These are phyloP conservation scores for Lepus americanus DNA, from an alignment of 2,113 vertebrate species.

Conservation along the genomic window DNA sequence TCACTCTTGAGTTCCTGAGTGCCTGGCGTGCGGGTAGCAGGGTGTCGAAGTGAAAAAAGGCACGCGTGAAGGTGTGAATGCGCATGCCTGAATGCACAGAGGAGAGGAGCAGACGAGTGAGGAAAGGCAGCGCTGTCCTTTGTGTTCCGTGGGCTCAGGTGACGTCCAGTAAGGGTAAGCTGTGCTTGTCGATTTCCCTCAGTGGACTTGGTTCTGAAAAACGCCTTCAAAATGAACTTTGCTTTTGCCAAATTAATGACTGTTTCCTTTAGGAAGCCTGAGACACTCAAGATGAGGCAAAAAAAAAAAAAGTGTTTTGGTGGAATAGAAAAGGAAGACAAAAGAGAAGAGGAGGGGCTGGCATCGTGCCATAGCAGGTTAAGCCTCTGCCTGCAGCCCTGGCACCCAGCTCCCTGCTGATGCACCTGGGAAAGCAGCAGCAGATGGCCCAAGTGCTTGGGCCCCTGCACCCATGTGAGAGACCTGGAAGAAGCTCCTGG, in stretches of 20 bases:
- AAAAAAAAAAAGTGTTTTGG: background rate
- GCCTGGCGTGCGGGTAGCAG: background rate
- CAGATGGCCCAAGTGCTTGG: no score
- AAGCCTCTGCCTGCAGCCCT: no score
- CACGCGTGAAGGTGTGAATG: no score
- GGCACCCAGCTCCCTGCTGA: no score
- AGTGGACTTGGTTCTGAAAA: background rate
- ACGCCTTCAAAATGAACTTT: conserved; percentile 30
- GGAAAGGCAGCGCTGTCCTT: background rate
- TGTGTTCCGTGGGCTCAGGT: background rate
- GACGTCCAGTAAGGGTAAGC: background rate
- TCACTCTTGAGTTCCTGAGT: background rate
- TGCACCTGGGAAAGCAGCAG: no score
- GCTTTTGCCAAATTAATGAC: conserved; percentile 55
- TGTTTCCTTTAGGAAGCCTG: background rate
- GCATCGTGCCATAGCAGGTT: no score
- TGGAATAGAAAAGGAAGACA: background rate
- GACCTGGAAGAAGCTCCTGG: no score
- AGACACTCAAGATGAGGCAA: conserved; percentile 14
- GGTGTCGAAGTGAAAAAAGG: background rate
- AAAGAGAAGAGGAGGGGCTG: background rate
- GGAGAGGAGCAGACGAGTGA: background rate
- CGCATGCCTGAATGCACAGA: background rate
- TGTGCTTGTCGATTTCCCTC: background rate
- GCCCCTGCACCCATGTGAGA: no score